Evolutionary conservation across 2,888 invertebrate species (phyloP), one percentile per base, ranked within the genome.

Genomic region (Candidula unifasciata): DNA sequence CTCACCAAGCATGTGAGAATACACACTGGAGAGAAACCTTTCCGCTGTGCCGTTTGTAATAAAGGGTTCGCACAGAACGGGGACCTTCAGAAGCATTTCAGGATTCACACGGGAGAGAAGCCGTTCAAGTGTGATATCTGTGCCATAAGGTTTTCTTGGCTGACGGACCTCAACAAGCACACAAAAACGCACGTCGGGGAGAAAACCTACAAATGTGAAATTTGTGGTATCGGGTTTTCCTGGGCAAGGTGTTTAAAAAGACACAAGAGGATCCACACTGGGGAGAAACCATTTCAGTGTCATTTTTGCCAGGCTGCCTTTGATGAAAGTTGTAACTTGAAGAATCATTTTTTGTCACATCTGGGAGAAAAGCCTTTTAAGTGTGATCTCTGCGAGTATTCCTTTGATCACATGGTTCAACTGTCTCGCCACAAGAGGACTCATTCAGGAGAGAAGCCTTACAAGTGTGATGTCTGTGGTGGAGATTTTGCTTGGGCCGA

Each of bases 21-120:
- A 44, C 73, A 73, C n/a, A 27, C 44, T n/a, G 73, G 73, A 73
- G n/a, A 27, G 44, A 73, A 73, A 27, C 44, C 73, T 24, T 73
- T 10, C 52, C 37, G 10, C 27, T 73, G 73, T 73, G 73, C 37
- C 44, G 24, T 33, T 2, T 73, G 73, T 73, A 44, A 44, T 2
- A 6, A 27, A n/a, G 73, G 73, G 44, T 73, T 73, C n/a, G 44
- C 52, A 10, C 24, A 44, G 13, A 44, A 44, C 18, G 24, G 44
- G 6, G 44, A 44, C 44, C 13, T 44, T 6, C 6, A 44, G 6
- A 44, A 44, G 44, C 44, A 44, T 44, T 44, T 44, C 44, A 44
- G 44, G 13, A 44, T 44, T 10, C 44, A 44, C 13, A 44, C 44
- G 13, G 44, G 44, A 10, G 44, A 44, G 13, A 44, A 44, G 44